phyloP scores from a whole-genome alignment of 2,113 vertebrate genomes.

The Chiloscyllium plagiosum region DNA sequence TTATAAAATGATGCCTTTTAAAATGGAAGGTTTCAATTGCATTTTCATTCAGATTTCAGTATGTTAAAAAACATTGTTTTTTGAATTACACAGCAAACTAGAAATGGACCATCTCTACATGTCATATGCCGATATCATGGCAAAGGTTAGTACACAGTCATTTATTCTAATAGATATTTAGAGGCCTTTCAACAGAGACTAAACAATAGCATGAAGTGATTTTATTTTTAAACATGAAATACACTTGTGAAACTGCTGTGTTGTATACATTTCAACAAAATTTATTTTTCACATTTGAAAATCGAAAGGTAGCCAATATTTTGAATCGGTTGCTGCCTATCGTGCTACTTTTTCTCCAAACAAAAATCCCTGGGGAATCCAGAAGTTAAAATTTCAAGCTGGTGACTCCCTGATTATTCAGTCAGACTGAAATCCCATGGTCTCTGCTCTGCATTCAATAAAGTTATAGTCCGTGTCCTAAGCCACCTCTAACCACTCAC shows the following conservation, averaged over 20 bases:
- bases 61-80: slow-evolving; percentile 5
- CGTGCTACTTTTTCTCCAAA: neutral
- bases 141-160: slow-evolving; percentile 56
- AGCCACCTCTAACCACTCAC: neutral
- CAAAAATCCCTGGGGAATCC: neutral
- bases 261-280: neutral
- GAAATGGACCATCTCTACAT: slow-evolving; percentile 69
- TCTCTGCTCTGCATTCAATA: neutral
- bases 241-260: neutral
- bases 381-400: neutral
- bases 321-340: neutral
- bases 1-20: neutral
- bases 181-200: neutral
- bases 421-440: neutral
- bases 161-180: neutral
- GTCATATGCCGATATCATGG: slow-evolving; percentile 74
- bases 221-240: neutral
- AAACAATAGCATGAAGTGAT: neutral
- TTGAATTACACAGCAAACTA: slow-evolving; percentile 55
- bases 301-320: neutral
- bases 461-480: neutral
- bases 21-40: neutral
- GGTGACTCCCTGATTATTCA: neutral
- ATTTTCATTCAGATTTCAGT: neutral
- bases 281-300: neutral